These are phyloP conservation scores for Hypocryptadius cinnamomeus DNA, from an alignment of 2,113 vertebrate species.

Conservation along the genomic window DNA sequence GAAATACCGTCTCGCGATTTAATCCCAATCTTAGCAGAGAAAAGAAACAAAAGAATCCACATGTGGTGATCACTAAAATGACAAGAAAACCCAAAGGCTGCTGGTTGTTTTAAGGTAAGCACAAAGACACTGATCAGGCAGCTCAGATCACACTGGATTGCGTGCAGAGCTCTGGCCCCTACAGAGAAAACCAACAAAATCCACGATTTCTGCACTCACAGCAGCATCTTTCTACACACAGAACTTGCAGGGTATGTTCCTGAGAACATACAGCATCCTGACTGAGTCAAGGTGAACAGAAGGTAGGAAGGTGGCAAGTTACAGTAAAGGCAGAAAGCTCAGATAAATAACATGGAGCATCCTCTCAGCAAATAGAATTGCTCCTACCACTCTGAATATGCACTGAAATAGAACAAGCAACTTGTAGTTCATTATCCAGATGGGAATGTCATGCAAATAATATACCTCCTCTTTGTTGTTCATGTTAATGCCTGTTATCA, in stretches of 20 bases:
- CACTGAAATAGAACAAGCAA: not conserved
- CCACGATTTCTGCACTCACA: not conserved
- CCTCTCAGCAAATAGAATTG: not conserved
- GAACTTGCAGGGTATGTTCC: not conserved
- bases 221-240: not conserved
- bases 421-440: not conserved
- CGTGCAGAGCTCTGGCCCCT: not conserved
- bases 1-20: not conserved
- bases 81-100: not conserved
- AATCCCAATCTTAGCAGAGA: not conserved
- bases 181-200: not conserved
- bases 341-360: not conserved
- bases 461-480: not conserved
- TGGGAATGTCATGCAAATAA: not conserved
- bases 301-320: not conserved
- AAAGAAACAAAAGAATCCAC: not conserved
- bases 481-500: conserved; percentile 20
- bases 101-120: not conserved
- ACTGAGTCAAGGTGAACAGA: not conserved
- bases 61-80: not conserved
- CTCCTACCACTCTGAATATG: not conserved
- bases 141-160: not conserved
- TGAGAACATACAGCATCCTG: not conserved
- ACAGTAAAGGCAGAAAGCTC: not conserved
- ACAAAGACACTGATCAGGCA: not conserved